These are phyloP conservation scores for Octopus sinensis DNA, from an alignment of 1,140 invertebrate genomes.

Conservation along the genomic window DNA sequence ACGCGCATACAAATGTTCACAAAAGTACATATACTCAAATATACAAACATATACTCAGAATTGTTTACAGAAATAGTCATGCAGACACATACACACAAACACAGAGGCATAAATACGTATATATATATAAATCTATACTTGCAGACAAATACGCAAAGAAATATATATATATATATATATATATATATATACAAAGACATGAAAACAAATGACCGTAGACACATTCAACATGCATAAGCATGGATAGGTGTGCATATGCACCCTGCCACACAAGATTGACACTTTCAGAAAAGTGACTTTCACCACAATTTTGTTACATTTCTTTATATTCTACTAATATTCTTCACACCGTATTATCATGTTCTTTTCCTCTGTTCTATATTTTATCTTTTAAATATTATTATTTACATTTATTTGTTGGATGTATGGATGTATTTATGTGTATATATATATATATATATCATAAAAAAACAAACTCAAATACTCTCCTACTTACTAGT, in stretches of 20 bases:
- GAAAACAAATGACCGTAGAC: background rate
- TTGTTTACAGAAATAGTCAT: background rate
- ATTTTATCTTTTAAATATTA: no score
- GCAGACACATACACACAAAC: background rate
- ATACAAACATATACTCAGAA: background rate
- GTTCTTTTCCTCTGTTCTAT: no score
- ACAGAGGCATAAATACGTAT: background rate
- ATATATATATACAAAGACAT: background rate
- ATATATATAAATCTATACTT: background rate
- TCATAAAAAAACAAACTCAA: no score
- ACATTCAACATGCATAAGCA: background rate
- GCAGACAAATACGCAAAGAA: background rate
- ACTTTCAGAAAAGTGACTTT: no score
- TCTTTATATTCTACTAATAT: no score
- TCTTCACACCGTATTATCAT: no score
- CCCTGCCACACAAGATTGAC: background rate
- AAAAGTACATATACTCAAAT: background rate
- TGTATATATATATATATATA: no score
- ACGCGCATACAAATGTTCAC: background rate
- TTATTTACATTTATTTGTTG: no score
- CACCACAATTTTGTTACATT: no score
- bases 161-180: background rate
- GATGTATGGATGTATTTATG: no score
- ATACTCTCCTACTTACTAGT: no score
- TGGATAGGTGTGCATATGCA: background rate